phyloP scores from a whole-genome alignment of 2,797 vertebrate genomes.

The Hippopotamyrus pictus region DNA sequence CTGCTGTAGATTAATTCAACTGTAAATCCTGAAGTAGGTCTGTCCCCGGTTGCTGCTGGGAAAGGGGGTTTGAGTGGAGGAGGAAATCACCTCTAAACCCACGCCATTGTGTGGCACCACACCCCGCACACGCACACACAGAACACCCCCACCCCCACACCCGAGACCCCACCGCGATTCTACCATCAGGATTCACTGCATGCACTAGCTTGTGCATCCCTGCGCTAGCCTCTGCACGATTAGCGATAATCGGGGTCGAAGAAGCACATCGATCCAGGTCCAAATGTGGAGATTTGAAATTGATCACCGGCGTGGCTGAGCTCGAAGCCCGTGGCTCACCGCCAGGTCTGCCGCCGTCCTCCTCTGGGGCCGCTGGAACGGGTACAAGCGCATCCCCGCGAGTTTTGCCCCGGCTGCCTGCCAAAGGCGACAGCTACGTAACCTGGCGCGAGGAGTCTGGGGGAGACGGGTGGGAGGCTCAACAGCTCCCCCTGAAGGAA shows the following conservation, averaged over 20 bases:
- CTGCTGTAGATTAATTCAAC: constrained; percentile 33
- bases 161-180: background rate
- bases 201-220: background rate
- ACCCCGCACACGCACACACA: background rate
- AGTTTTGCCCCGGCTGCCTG: background rate
- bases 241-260: constrained; percentile 1
- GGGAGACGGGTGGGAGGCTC: background rate
- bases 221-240: background rate
- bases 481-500: background rate
- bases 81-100: background rate
- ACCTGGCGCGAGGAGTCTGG: background rate
- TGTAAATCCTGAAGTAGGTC: constrained; percentile 25
- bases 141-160: background rate
- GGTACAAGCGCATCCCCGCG: background rate
- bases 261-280: constrained; percentile 7
- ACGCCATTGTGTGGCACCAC: background rate
- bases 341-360: background rate
- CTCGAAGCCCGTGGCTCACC: background rate
- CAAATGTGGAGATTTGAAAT: constrained; percentile 10
- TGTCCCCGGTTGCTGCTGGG: background rate
- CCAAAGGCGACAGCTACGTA: background rate
- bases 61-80: background rate
- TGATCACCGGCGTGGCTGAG: background rate
- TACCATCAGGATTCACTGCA: background rate
- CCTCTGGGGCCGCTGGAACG: background rate